A percentile compares a stretch with the other conserved stretches of the same genome.
Evolutionary conservation across 2,888 invertebrate species (phyloP).

Genomic region (Drosophila picticornis): DNA sequence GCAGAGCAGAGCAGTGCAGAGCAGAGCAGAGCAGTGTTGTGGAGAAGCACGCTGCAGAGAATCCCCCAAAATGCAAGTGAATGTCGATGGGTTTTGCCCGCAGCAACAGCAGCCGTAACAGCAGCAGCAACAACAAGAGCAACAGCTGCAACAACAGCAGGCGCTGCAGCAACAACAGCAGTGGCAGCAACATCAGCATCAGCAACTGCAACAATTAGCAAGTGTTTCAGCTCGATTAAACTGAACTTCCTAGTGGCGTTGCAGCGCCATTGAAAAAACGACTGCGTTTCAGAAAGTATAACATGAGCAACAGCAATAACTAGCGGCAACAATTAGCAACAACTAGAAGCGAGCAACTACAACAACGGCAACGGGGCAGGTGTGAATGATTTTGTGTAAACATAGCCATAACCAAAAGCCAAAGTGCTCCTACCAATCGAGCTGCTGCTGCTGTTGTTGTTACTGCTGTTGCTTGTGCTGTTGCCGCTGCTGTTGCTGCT

Average conservation of each 20-base stretch:
- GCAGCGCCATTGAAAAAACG: constrained; percentile 58
- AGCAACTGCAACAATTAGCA: constrained; percentile 17
- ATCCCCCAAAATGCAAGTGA: constrained; percentile 77
- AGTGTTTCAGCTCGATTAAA: constrained; percentile 31
- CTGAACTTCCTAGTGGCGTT: constrained; percentile 67
- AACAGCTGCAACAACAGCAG: not conserved
- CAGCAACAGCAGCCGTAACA: not conserved
- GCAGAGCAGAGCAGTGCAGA: constrained; percentile 20
- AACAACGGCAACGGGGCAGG: constrained; percentile 49
- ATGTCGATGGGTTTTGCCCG: constrained; percentile 62
- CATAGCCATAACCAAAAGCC: constrained; percentile 71
- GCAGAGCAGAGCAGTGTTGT: constrained; percentile 18
- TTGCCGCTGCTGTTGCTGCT: constrained; percentile 4
- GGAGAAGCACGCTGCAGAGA: constrained; percentile 41
- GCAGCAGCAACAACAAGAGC: not conserved
- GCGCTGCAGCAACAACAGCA: not conserved
- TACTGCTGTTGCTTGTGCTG: constrained; percentile 16
- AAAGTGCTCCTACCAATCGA: constrained; percentile 60
- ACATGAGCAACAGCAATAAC: constrained; percentile 31
- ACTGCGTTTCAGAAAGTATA: constrained; percentile 50
- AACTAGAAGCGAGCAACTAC: constrained; percentile 6
- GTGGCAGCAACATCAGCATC: constrained; percentile 9
- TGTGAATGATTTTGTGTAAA: constrained; percentile 79
- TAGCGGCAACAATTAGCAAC: constrained; percentile 1
- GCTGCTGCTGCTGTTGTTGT: constrained; percentile 8